These are phyloP conservation scores for Sussaba pulchella DNA, from an alignment of 2,888 invertebrate genomes.

Conservation along the genomic window DNA sequence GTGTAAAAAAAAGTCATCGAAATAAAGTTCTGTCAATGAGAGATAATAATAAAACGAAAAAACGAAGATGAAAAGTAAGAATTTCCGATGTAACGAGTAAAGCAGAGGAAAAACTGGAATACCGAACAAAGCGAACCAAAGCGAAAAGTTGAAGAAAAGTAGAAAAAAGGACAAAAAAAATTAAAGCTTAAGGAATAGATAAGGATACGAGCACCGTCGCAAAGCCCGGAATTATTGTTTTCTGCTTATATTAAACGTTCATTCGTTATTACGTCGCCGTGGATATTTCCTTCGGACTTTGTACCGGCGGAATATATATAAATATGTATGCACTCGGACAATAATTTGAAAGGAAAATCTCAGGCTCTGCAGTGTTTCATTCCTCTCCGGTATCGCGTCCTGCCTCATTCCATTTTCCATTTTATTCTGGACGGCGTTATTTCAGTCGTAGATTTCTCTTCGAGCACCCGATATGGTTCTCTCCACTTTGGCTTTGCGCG, in stretches of 20 bases:
- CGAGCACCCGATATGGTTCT: background rate
- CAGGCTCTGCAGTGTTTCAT: constrained; percentile 72
- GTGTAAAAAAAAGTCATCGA: no score
- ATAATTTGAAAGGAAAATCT: constrained; percentile 79
- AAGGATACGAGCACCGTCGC: background rate
- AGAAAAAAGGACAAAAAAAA: constrained; percentile 44
- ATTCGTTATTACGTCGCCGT: constrained; percentile 77
- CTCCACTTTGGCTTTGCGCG: background rate
- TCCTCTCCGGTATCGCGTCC: constrained; percentile 62
- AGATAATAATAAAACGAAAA: no score
- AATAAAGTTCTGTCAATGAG: no score
- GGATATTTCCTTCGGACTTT: constrained; percentile 74
- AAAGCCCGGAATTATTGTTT: constrained; percentile 32
- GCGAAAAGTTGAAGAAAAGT: constrained; percentile 62
- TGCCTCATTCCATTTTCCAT: constrained; percentile 52
- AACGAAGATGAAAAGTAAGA: constrained; percentile 47
- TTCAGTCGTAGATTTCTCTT: background rate
- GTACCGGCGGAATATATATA: constrained; percentile 79
- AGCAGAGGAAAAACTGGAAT: constrained; percentile 16
- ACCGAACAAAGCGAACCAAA: constrained; percentile 47
- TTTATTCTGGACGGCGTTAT: constrained; percentile 31
- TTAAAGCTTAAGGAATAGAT: constrained; percentile 24
- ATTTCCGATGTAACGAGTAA: constrained; percentile 11
- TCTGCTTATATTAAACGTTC: constrained; percentile 74
- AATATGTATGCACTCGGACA: no score